Evolutionary conservation across 2,888 invertebrate species (phyloP).

Genomic region (Drosophila pseudotalamancana): DNA sequence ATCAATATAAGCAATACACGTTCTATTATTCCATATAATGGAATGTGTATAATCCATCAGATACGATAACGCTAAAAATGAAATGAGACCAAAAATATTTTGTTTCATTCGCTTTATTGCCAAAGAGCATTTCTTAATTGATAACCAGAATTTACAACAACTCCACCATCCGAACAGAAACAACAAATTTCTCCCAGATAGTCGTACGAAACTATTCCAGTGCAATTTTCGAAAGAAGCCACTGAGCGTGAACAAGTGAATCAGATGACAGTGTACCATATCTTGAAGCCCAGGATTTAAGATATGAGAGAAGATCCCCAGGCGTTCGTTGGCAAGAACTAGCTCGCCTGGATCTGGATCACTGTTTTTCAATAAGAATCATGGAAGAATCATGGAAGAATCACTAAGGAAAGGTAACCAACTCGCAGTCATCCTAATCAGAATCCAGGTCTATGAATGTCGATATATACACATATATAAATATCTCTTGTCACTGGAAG

Average conservation of each 20-base stretch:
- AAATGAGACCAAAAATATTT: not conserved
- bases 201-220: not conserved
- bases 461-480: too few species aligned
- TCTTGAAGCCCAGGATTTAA: not conserved
- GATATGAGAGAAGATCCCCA: not conserved
- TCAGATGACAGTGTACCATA: constrained; percentile 1
- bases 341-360: not conserved
- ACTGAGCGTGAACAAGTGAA: constrained; percentile 1
- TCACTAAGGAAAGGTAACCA: not conserved
- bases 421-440: not conserved
- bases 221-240: not conserved
- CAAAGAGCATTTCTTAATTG: not conserved
- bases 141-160: constrained; percentile 10
- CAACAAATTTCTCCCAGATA: not conserved
- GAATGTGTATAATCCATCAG: too few species aligned
- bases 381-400: not conserved
- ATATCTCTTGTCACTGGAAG: not conserved
- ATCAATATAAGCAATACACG: too few species aligned
- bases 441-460: not conserved
- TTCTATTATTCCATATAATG: too few species aligned
- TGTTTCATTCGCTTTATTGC: not conserved
- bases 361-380: not conserved
- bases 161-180: not conserved
- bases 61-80: too few species aligned
- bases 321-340: not conserved